These are phyloP conservation scores for Saimiri boliviensis DNA, from an alignment of 2,113 vertebrate species.

Conservation along the genomic window DNA sequence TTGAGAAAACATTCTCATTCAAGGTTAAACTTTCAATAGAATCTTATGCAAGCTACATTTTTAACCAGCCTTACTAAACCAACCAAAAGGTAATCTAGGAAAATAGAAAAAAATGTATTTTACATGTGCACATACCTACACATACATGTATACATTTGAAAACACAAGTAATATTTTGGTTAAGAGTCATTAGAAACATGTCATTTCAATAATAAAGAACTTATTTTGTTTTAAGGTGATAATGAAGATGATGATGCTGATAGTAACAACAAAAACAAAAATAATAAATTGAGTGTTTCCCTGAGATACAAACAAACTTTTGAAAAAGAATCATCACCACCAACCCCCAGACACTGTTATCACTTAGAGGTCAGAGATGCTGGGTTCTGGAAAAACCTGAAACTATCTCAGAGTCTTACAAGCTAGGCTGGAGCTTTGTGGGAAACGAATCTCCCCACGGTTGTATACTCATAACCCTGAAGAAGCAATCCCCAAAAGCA, in stretches of 20 bases:
- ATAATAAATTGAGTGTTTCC: background rate
- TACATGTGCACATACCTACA: background rate
- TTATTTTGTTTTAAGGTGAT: background rate
- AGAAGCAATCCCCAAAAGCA: background rate
- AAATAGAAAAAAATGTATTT: background rate
- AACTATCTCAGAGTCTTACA: background rate
- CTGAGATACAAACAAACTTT: background rate
- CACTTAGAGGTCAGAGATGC: background rate
- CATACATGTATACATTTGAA: background rate
- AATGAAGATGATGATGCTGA: background rate
- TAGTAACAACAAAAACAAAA: background rate
- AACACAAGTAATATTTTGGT: background rate
- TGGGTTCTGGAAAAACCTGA: background rate
- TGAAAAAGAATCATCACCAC: background rate
- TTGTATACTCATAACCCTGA: background rate
- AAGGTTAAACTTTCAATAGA: background rate
- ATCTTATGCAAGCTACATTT: background rate
- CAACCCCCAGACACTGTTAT: background rate
- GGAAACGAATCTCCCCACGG: background rate
- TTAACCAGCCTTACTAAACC: background rate
- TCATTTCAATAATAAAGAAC: background rate
- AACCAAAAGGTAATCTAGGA: background rate
- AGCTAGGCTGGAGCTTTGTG: background rate
- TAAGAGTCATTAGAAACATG: background rate
- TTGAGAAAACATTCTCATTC: slow-evolving; percentile 25